Evolutionary conservation across 2,797 vertebrate genomes (phyloP).

Genomic region (Setipinna tenuifilis): DNA sequence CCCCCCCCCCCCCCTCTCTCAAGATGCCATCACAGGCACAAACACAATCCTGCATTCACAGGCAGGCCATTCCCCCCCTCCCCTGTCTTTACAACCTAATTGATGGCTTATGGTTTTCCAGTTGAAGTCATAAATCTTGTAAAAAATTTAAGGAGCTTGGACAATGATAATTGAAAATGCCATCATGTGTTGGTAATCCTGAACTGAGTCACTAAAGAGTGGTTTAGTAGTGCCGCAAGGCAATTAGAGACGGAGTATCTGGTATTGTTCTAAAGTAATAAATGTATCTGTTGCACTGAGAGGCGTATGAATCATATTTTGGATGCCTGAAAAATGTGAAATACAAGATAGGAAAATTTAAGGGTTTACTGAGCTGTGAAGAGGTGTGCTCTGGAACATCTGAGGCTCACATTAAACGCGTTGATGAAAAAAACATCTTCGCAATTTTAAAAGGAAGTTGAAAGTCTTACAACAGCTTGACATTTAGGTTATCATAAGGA

Average conservation of each 20-base stretch:
- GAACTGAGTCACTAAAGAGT: not conserved
- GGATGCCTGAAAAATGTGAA: not conserved
- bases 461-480: not conserved
- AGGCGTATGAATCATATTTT: not conserved
- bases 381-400: not conserved
- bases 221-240: not conserved
- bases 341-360: not conserved
- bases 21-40: not conserved
- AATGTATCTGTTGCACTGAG: not conserved
- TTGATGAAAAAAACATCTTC: not conserved
- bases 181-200: not conserved
- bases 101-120: not conserved
- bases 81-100: not conserved
- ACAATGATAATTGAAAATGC: constrained; percentile 1
- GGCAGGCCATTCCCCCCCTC: not conserved
- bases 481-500: not conserved
- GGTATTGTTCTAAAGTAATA: not conserved
- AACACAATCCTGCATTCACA: not conserved
- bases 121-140: constrained; percentile 8
- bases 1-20: not conserved
- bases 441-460: too few relatives aligned
- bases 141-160: not conserved
- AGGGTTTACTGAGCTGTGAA: not conserved
- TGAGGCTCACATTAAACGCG: not conserved
- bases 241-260: not conserved